Conservation (phyloP, 2,113 vertebrate species). For the Ptychochromis oligacanthus region DNA sequence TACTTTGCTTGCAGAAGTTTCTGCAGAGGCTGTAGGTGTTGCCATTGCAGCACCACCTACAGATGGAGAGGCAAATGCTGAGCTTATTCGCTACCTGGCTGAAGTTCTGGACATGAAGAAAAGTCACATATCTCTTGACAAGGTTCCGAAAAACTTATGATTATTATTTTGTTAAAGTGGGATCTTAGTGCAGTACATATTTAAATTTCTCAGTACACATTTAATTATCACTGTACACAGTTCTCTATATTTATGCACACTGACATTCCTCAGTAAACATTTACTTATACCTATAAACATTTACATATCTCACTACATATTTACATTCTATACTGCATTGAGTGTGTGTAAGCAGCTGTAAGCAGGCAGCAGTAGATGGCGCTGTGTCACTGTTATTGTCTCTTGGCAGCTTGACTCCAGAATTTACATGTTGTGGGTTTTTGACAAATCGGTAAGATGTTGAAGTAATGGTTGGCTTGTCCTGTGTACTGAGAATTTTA, state of each 20-base stretch:
- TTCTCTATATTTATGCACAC: not conserved
- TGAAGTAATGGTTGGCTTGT: not conserved
- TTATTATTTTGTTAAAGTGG: not conserved
- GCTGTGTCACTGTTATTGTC: not conserved
- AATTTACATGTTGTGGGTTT: not conserved
- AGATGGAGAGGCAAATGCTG: conserved; percentile 92
- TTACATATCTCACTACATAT: too few species aligned
- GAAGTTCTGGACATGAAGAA: conserved; percentile 88
- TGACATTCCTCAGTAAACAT: not conserved
- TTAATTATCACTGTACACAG: not conserved
- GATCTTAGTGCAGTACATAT: not conserved
- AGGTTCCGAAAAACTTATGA: conserved; percentile 75
- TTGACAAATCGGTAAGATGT: not conserved
- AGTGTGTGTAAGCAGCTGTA: not conserved
- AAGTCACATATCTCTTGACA: conserved; percentile 87
- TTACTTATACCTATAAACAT: not conserved
- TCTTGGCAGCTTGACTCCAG: not conserved
- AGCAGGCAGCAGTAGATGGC: not conserved
- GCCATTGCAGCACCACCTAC: conserved; percentile 90
- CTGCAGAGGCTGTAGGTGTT: conserved; percentile 84
- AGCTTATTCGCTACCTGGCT: conserved; percentile 88
- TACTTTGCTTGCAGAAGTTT: conserved; percentile 79
- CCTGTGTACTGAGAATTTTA: not conserved
- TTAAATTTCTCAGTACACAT: not conserved
- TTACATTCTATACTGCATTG: too few species aligned